Base-by-base conservation (phyloP, 2,113 vertebrate species). In the Emydocephalus ijimae region DNA sequence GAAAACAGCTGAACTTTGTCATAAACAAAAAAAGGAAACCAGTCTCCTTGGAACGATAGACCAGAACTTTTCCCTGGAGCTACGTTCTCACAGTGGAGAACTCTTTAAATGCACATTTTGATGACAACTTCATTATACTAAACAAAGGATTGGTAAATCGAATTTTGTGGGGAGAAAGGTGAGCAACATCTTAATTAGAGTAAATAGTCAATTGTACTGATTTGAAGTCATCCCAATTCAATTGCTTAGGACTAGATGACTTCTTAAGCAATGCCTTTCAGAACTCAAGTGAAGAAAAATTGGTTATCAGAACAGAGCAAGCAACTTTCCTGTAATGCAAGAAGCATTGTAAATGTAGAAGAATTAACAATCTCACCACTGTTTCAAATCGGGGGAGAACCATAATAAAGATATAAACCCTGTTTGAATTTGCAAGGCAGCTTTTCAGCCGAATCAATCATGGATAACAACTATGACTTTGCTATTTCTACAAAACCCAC, bases 1-100 rank as follows among this genome's bases (percentile, higher is more conserved):
- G 81, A 94, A 93, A 93, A 21, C 57, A 89, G 59, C 6, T 93
- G 74, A 91, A 93, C 64, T 11, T 8, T 54, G n/a, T 90, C 43
- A 90, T 0, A 2, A 81, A 90, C 12, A 3, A 26, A 90, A 26
- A 90, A 90, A 90, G 43, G 39, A 12, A 91, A 92, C 23, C 59
- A 69, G 3, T 86, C 85, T 94, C 4, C 59, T 88, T 10, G 8
- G 57, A 94, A 81, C 1, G 39, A 61, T 92, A 94, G 10, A 0
- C 0, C 12, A 18, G 1, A 1, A 14, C 48, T 91, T 89, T 64
- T 91, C 88, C 92, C 85, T 34, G 2, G 2, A 24, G 1, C n/a
- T 90, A 0, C 2, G 86, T 69, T 91, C 85, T 86, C 20, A 56
- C 12, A 21, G 6, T 0, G 89, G 88, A 92, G 12, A 56, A 48